Evolutionary conservation across 1,140 invertebrate genomes (phyloP), one percentile per base, ranked within the genome.

Genomic region (Papilio machaon): DNA sequence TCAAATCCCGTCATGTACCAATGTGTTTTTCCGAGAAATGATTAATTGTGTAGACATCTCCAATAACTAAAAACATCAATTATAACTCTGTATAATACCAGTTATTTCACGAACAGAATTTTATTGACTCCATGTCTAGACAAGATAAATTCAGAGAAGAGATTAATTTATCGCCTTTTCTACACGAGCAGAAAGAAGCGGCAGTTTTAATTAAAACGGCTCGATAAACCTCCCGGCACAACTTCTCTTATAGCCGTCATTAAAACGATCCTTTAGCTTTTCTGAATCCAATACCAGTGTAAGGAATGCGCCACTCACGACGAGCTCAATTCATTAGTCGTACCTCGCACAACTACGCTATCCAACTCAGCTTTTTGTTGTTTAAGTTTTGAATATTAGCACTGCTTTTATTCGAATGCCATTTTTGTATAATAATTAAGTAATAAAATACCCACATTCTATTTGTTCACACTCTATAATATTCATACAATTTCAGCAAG

Each of bases 321-420:
- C 90, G 88, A 92, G 85, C 91, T 88, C 90, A 89, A 91, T 92
- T 92, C 88, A 91, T 92, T 92, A 91, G 89, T 82, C 23, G 49
- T 38, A 6, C 74, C 23, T 58, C 7, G 49, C 52, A 19, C 76
- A 78, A 54, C 30, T 4, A 23, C 30, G 76, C 30, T 35, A 77
- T 77, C 23, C 30, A 60, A 76, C 30, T 70, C 23, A 67, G 30
- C 13, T 70, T 70, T 64, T 70, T 70, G 13, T 70, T 35, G 64
- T 70, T 70, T 70, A 3, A 17, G 35, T 15, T 15, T 70, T 35
- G 5, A 17, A 64, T 38, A 70, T 70, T 8, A 67, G 30, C 64
- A 35, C 5, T 70, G 23, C 64, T 35, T 35, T 70, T 38, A 38
- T 35, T 70, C 30, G 13, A 70, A 0, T 19, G 3, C 2, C 10